Evolutionary conservation across 2,113 vertebrate genomes (phyloP), one percentile per base, ranked within the genome.

Genomic region (Phodopus roborovskii): DNA sequence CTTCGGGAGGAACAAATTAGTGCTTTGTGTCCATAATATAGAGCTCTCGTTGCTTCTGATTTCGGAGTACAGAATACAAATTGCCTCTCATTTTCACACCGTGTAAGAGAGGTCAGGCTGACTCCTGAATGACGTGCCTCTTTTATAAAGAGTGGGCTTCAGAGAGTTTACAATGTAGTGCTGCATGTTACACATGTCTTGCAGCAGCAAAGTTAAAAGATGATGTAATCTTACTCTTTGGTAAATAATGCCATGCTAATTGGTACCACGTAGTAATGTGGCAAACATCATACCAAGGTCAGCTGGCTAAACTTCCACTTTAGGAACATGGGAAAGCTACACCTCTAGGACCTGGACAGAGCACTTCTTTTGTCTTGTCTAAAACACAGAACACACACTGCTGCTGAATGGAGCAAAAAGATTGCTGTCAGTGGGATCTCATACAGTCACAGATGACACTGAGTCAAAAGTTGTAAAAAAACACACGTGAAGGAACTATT

Each of bases 381-480:
- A 90, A 95, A 75, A 81, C 19, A 71, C 28, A 85, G 10, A 71
- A 77, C 33, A 2, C 79, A 53, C 42, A 64, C 0, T 58, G 19
- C 12, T 53, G 30, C 71, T 90, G 71, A 84, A 75, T 4, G 64
- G 71, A 36, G n/a, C 58, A 56, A 8, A 56, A 83, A 56, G 33
- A 62, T 17, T 60, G 17, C 22, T 75, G 45, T 45, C 58, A 48
- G 60, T 64, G 86, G 66, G 17, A 5, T 77, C 7, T 56, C 71
- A 53, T 0, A 17, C 0, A 42, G 13, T 92, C 79, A 82, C 13
- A 10, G 0, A 50, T 58, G 66, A 83, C 20, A 84, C 39, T 60
- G 26, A 91, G 24, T 36, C 17, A 36, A 81, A 92, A 68, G 66
- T 90, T 82, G 62, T 84, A 78, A 79, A 60, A 90, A 90, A 90